Evolutionary conservation across 2,888 invertebrate genomes (phyloP).

Genomic region (Drosophila peninsularis): DNA sequence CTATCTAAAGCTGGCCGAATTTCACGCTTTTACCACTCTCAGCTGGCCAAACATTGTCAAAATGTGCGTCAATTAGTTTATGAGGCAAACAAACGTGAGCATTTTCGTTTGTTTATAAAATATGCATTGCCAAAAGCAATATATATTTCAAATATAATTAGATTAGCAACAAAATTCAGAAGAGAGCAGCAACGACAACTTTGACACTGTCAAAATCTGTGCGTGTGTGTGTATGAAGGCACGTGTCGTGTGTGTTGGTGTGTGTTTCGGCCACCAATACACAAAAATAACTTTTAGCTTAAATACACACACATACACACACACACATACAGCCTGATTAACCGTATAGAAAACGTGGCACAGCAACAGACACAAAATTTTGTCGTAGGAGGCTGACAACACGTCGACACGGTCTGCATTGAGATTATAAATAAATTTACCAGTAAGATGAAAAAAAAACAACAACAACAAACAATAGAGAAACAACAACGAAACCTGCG

Average conservation of each 20-base stretch:
- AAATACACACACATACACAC: conserved; percentile 27
- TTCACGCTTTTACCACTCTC: background rate
- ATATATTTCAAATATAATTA: conserved; percentile 41
- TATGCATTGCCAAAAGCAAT: conserved; percentile 22
- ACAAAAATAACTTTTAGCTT: conserved; percentile 68
- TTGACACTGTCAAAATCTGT: conserved; percentile 20
- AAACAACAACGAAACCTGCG: conserved; percentile 7
- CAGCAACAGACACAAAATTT: conserved; percentile 36
- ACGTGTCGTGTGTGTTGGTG: conserved; percentile 35
- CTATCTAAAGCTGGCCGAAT: conserved; percentile 37
- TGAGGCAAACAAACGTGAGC: conserved; percentile 37
- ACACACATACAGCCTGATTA: background rate
- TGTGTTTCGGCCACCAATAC: conserved; percentile 40
- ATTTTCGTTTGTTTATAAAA: conserved; percentile 37
- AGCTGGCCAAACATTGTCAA: conserved; percentile 28
- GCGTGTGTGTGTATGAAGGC: conserved; percentile 24
- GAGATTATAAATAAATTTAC: conserved; percentile 70
- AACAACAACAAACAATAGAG: conserved; percentile 7
- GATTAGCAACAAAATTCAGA: conserved; percentile 37
- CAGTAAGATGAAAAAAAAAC: conserved; percentile 24
- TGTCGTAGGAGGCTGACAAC: conserved; percentile 58
- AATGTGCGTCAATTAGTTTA: conserved; percentile 32
- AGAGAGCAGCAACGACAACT: conserved; percentile 18
- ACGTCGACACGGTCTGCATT: conserved; percentile 31
- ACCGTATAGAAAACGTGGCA: conserved; percentile 19